Conservation (phyloP, 2,113 vertebrate species). For the Oncorhynchus keta region DNA sequence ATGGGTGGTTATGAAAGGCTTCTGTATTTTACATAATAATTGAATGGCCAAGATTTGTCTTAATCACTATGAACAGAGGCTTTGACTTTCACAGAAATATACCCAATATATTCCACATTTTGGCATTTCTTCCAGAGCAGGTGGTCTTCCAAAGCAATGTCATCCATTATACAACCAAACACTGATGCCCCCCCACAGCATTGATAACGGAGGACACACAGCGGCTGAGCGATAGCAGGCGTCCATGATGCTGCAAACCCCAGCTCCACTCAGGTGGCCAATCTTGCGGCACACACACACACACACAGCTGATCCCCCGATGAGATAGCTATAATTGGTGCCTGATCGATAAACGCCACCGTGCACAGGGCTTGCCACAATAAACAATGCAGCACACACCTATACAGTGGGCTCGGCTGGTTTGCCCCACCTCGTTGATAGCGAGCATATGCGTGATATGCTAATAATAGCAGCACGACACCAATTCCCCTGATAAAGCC, state of each 20-base stretch:
- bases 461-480: conserved; percentile 66
- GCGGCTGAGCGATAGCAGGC: not conserved
- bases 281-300: conserved; percentile 1
- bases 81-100: not conserved
- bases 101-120: not conserved
- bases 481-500: conserved; percentile 50
- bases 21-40: no score
- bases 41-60: no score
- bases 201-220: not conserved
- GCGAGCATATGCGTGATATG: conserved; percentile 59
- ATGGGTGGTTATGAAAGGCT: no score
- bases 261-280: conserved; percentile 23
- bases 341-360: not conserved
- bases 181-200: not conserved
- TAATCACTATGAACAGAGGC: not conserved
- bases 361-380: not conserved
- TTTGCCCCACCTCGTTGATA: conserved; percentile 51
- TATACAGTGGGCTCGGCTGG: conserved; percentile 32
- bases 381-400: conserved; percentile 1
- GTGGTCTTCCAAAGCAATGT: not conserved
- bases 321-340: not conserved
- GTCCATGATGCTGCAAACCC: conserved; percentile 6
- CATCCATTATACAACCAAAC: not conserved
- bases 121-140: conserved; percentile 1
- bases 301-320: conserved; percentile 10